A percentile compares a stretch with the other conserved stretches of the same genome.
Conservation (phyloP, 2,797 vertebrate species). For the Sebastes vulpes region DNA sequence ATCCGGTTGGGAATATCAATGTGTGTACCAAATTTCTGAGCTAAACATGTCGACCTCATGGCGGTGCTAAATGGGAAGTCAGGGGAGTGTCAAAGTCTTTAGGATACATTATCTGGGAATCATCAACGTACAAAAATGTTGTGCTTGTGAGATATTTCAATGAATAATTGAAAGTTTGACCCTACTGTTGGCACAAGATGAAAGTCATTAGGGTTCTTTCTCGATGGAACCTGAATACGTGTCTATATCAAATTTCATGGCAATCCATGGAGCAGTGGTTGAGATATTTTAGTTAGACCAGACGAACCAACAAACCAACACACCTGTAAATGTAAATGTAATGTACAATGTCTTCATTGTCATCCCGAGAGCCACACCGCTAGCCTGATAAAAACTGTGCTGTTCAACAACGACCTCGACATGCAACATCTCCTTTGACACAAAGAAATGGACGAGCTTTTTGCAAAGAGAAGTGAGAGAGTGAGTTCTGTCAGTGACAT, state of each 20-base stretch:
- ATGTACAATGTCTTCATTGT: neutral
- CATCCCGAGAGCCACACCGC: neutral
- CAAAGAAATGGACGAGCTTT: neutral
- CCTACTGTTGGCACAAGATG: neutral
- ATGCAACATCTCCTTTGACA: neutral
- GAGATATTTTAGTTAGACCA: neutral
- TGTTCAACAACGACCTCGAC: neutral
- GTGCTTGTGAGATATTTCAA: neutral
- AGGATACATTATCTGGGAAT: neutral
- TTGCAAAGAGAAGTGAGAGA: neutral
- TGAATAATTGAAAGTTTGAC: neutral
- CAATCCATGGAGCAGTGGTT: neutral
- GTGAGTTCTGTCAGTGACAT: slow-evolving; percentile 8
- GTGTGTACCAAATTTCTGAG: neutral
- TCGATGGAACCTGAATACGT: neutral
- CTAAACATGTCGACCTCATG: neutral
- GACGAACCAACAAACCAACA: neutral
- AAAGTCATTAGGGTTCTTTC: neutral
- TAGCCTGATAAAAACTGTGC: neutral
- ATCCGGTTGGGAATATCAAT: neutral
- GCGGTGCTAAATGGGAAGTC: neutral
- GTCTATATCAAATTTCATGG: neutral
- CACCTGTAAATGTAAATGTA: too few relatives aligned
- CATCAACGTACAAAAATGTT: neutral
- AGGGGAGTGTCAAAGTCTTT: neutral